These are phyloP conservation scores for Rutpela maculata DNA, from an alignment of 2,888 invertebrate genomes.

Conservation along the genomic window DNA sequence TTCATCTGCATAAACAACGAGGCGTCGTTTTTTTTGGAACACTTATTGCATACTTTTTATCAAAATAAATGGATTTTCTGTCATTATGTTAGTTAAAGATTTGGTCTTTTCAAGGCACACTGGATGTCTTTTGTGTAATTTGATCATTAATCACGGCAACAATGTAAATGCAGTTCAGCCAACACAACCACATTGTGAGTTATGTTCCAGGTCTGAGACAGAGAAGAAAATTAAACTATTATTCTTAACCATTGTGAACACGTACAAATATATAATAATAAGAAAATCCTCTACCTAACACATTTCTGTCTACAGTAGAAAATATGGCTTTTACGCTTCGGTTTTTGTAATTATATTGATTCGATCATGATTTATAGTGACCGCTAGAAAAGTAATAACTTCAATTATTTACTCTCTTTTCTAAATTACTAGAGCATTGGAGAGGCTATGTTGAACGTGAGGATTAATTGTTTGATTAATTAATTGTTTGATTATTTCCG, in stretches of 20 bases:
- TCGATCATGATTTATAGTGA: slow-evolving; percentile 33
- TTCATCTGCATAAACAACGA: no score
- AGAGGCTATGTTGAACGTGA: background rate
- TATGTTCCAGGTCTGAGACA: background rate
- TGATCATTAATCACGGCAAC: slow-evolving; percentile 6
- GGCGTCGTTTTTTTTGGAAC: no score
- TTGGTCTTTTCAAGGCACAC: background rate
- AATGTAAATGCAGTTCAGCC: background rate
- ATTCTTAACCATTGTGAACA: slow-evolving; percentile 21
- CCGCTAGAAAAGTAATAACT: slow-evolving; percentile 33
- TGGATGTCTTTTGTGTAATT: slow-evolving; percentile 7
- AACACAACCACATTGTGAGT: background rate
- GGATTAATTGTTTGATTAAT: slow-evolving; percentile 23
- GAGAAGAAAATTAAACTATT: slow-evolving; percentile 23
- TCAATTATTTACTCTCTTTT: slow-evolving; percentile 30
- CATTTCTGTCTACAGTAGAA: background rate
- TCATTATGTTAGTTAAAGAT: background rate
- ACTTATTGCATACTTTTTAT: background rate
- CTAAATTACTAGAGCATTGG: slow-evolving; percentile 22
- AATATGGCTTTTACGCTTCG: slow-evolving; percentile 33
- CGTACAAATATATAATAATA: slow-evolving; percentile 28
- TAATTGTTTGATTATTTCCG: slow-evolving; percentile 29
- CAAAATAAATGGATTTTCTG: background rate
- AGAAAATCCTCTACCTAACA: slow-evolving; percentile 17
- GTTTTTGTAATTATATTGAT: slow-evolving; percentile 26